phyloP scores from a whole-genome alignment of 2,113 vertebrate genomes.

The Balaenoptera acutorostrata region DNA sequence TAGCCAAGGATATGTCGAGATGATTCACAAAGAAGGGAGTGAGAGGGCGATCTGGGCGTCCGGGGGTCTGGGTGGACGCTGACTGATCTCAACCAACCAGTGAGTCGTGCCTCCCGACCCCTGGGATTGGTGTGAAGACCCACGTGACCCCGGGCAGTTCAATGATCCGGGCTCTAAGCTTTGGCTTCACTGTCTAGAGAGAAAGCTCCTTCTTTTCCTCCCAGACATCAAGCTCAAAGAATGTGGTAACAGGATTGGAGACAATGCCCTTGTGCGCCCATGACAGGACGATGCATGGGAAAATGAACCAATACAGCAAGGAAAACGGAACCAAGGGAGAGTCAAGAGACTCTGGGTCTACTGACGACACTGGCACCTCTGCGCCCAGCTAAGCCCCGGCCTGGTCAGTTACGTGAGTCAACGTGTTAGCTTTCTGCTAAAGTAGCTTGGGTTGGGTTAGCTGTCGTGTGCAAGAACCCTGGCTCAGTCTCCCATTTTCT shows the following conservation, averaged over 20 bases:
- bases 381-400: neutral
- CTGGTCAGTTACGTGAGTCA: neutral
- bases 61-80: too few species aligned
- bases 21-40: neutral
- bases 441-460: neutral
- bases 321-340: neutral
- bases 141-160: neutral
- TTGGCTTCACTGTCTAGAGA: neutral
- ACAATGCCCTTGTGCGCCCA: neutral
- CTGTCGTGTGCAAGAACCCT: neutral
- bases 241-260: neutral
- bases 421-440: neutral
- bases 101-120: neutral
- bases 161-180: neutral
- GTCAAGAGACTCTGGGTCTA: neutral
- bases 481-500: neutral
- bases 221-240: neutral
- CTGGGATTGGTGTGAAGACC: neutral
- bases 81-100: neutral
- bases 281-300: neutral
- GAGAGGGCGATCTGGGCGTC: neutral
- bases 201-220: neutral
- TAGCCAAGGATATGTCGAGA: too few species aligned
- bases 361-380: accelerated
- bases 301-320: neutral